Evolutionary conservation across 92 coral and sea anemone genomes (phyloP).

Genomic region (Meandrina meandrites): DNA sequence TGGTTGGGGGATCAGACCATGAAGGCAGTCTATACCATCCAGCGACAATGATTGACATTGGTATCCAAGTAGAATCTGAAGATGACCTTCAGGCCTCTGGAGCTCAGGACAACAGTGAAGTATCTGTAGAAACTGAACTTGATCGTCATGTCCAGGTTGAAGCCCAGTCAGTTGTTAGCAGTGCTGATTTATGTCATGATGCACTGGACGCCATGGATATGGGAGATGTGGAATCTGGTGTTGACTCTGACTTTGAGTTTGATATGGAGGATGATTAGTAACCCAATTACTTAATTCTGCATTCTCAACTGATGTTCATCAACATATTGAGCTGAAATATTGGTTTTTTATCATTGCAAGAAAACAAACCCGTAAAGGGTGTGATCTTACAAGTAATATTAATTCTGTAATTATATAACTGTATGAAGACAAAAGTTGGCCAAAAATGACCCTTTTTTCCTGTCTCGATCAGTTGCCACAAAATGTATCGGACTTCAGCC

Average conservation of each 20-base stretch:
- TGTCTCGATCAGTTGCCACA: too few species aligned
- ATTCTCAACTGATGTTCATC: too few species aligned
- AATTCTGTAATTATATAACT: too few species aligned
- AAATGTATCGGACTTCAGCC: too few species aligned
- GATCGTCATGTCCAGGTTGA: constrained; percentile 35
- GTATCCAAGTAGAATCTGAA: constrained; percentile 33
- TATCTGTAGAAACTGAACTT: constrained; percentile 38
- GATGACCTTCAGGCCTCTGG: constrained; percentile 26
- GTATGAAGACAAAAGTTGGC: too few species aligned
- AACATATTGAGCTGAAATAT: too few species aligned
- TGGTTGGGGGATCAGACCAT: constrained; percentile 50
- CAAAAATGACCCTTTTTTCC: too few species aligned
- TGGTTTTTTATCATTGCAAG: too few species aligned
- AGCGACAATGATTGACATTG: constrained; percentile 31
- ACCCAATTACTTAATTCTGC: not conserved
- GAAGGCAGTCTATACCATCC: constrained; percentile 38
- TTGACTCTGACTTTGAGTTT: constrained; percentile 45
- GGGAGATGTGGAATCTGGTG: too few species aligned
- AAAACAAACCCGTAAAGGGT: too few species aligned
- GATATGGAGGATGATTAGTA: constrained; percentile 40
- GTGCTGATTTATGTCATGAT: constrained; percentile 35
- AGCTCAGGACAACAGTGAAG: constrained; percentile 19
- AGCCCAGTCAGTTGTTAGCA: constrained; percentile 41
- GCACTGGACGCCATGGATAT: constrained; percentile 49
- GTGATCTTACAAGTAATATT: too few species aligned